Conservation (phyloP, 2,113 vertebrate species). For the Camelus dromedarius region DNA sequence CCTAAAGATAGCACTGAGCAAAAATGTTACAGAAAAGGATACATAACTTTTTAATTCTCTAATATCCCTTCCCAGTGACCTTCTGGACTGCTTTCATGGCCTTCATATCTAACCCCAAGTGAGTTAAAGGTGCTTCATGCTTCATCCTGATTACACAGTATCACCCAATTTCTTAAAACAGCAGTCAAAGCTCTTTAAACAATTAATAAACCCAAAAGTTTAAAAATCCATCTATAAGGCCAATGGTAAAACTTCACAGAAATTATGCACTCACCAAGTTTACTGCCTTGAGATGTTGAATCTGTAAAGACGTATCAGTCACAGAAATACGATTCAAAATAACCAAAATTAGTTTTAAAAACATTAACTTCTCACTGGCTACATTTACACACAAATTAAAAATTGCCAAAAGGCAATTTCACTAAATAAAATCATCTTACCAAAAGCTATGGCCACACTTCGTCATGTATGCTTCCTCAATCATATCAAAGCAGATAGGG, state of each 20-base stretch:
- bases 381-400: slow-evolving; percentile 21
- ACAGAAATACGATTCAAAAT: slow-evolving; percentile 17
- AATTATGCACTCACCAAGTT: background rate
- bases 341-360: slow-evolving; percentile 45
- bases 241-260: slow-evolving; percentile 26
- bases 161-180: background rate
- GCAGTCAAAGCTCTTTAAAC: background rate
- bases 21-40: slow-evolving; percentile 4
- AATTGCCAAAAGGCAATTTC: slow-evolving; percentile 27
- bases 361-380: background rate
- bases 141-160: background rate
- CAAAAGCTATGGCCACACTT: slow-evolving; percentile 99
- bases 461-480: slow-evolving; percentile 99
- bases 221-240: background rate
- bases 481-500: slow-evolving; percentile 99
- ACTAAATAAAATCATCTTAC: slow-evolving; percentile 86
- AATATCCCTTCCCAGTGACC: background rate
- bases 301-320: background rate
- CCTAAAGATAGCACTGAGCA: background rate
- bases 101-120: background rate
- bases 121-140: background rate
- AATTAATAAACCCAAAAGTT: slow-evolving; percentile 12
- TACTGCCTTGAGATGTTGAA: background rate
- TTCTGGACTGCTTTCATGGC: background rate
- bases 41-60: background rate